Percentiles rank a stretch among this genome's conserved stretches.
These are phyloP conservation scores for Helicolenus hilgendorfi DNA, from an alignment of 2,797 vertebrate species.

Conservation along the genomic window DNA sequence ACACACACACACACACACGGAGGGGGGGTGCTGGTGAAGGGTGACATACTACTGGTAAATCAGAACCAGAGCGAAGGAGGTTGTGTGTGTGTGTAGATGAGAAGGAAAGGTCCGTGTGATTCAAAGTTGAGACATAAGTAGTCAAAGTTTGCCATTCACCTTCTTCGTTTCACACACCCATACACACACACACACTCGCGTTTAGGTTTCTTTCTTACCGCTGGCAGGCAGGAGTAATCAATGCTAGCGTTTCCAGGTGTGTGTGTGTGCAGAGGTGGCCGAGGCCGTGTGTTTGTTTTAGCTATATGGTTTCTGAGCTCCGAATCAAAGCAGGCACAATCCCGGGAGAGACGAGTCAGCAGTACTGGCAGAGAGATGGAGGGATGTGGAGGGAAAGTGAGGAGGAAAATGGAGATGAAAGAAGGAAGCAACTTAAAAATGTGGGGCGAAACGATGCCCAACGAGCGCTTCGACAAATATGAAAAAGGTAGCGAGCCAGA, in stretches of 20 bases:
- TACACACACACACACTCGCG: constrained; percentile 2
- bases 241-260: constrained; percentile 68
- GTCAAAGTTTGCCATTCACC: constrained; percentile 52
- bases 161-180: constrained; percentile 47
- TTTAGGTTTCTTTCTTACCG: constrained; percentile 29
- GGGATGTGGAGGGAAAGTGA: constrained; percentile 44
- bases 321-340: constrained; percentile 83
- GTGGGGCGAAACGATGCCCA: background rate
- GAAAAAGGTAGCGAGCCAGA: background rate
- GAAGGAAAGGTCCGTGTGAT: constrained; percentile 30
- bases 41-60: constrained; percentile 85
- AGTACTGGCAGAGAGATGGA: constrained; percentile 70
- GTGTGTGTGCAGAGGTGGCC: constrained; percentile 29
- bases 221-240: constrained; percentile 58
- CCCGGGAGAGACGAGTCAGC: constrained; percentile 87
- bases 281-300: constrained; percentile 86
- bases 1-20: constrained; percentile 51
- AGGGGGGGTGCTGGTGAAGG: constrained; percentile 56
- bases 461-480: background rate
- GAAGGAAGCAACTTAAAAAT: constrained; percentile 10
- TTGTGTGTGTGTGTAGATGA: constrained; percentile 16
- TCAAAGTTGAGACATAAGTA: constrained; percentile 53
- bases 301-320: constrained; percentile 87
- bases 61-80: constrained; percentile 77
- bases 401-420: constrained; percentile 24